Percentiles rank a stretch among this genome's conserved stretches.
phyloP scores from a whole-genome alignment of 2,113 vertebrate species.

The Kobus ellipsiprymnus region DNA sequence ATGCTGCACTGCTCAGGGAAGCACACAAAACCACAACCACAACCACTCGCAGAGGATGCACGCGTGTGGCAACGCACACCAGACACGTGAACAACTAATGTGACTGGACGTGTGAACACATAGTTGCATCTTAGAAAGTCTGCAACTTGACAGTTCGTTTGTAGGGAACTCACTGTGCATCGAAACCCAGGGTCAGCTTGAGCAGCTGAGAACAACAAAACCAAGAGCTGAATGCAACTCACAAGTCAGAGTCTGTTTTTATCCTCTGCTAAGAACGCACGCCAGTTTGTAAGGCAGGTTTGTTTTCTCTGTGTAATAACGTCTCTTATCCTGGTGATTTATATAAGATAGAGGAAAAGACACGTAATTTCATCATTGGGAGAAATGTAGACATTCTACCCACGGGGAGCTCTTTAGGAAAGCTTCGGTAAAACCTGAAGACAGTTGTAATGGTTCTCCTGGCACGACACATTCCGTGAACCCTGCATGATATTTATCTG shows the following conservation, averaged over 20 bases:
- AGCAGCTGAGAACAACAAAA: not conserved
- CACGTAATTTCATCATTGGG: not conserved
- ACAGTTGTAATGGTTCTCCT: rapidly evolving
- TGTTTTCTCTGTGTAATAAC: not conserved
- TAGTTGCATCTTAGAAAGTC: not conserved
- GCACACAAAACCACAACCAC: rapidly evolving
- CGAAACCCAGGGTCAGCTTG: not conserved
- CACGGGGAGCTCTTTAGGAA: not conserved
- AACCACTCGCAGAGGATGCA: not conserved
- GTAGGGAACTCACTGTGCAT: not conserved
- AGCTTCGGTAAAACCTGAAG: not conserved
- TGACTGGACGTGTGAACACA: not conserved
- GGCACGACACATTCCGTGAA: rapidly evolving
- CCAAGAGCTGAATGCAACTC: rapidly evolving
- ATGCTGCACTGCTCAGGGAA: rapidly evolving
- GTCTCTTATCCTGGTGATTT: rapidly evolving
- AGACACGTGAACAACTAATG: not conserved
- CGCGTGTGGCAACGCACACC: rapidly evolving
- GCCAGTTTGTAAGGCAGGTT: not conserved
- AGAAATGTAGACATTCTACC: rapidly evolving
- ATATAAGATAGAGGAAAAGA: not conserved
- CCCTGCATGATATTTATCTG: rapidly evolving
- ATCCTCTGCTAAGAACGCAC: rapidly evolving
- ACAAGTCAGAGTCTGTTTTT: rapidly evolving
- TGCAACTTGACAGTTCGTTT: not conserved